phyloP scores from a whole-genome alignment of 2,113 vertebrate species.

The Ciconia stormi region DNA sequence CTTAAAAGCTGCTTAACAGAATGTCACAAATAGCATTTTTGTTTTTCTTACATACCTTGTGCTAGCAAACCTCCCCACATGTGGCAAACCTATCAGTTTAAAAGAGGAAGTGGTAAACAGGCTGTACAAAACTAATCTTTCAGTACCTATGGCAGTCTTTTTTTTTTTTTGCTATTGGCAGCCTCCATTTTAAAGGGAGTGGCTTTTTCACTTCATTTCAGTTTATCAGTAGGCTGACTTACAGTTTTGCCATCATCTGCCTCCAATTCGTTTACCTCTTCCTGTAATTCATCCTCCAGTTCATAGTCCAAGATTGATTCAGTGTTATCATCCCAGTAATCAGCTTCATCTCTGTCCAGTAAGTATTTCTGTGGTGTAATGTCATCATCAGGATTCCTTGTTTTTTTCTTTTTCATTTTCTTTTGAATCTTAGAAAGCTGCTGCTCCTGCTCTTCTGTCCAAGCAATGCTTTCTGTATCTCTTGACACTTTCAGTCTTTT shows the following conservation, averaged over 20 bases:
- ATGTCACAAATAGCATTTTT: neutral
- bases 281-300: constrained; percentile 29
- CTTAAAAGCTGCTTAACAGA: neutral
- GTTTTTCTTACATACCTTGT: neutral
- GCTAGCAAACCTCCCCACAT: neutral
- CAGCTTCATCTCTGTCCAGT: neutral
- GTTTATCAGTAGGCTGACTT: neutral
- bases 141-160: neutral
- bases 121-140: neutral
- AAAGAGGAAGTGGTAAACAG: neutral
- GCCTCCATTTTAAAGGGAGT: neutral
- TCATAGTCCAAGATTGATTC: neutral
- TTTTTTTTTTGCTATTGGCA: neutral
- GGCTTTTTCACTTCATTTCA: neutral
- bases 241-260: neutral
- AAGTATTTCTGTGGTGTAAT: constrained; percentile 61
- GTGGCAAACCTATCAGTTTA: neutral
- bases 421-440: constrained; percentile 56
- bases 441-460: constrained; percentile 59
- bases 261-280: constrained; percentile 12
- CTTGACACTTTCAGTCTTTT: constrained; percentile 62
- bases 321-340: neutral
- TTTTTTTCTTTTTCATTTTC: constrained; percentile 64
- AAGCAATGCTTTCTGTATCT: neutral
- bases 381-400: constrained; percentile 20